Percentiles rank a stretch among this genome's conserved stretches.
phyloP scores from a whole-genome alignment of 2,797 vertebrate genomes.

The Anguilla megastoma region DNA sequence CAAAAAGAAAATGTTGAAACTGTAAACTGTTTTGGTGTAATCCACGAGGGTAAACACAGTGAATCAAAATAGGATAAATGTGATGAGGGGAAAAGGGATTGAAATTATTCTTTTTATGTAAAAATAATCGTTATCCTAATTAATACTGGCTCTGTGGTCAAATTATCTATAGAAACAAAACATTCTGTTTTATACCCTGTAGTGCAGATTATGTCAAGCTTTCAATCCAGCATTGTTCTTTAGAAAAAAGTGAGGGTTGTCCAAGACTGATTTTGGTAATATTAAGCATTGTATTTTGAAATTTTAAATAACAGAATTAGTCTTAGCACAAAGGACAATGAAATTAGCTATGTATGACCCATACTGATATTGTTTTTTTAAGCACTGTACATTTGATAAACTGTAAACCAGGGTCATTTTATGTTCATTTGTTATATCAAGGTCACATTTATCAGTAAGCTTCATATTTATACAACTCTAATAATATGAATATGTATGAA shows the following conservation, averaged over 20 bases:
- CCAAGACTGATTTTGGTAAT: slow-evolving; percentile 40
- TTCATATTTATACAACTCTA: slow-evolving; percentile 24
- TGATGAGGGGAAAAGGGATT: not conserved
- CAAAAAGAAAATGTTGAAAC: slow-evolving; percentile 5
- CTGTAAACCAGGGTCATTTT: slow-evolving; percentile 23
- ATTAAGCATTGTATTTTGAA: slow-evolving; percentile 41
- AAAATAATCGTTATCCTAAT: slow-evolving; percentile 36
- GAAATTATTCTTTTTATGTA: not conserved
- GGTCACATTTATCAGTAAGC: slow-evolving; percentile 22
- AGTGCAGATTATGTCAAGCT: slow-evolving; percentile 45
- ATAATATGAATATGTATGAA: slow-evolving; percentile 26
- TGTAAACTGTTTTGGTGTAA: not conserved
- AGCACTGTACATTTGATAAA: slow-evolving; percentile 29
- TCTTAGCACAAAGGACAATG: slow-evolving; percentile 18
- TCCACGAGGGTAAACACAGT: not conserved
- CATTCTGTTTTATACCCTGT: slow-evolving; percentile 11
- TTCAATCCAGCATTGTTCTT: slow-evolving; percentile 47
- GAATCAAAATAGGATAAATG: slow-evolving; percentile 22
- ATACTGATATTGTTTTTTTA: slow-evolving; percentile 32
- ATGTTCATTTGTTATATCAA: slow-evolving; percentile 32
- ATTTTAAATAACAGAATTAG: slow-evolving; percentile 43
- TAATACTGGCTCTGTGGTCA: slow-evolving; percentile 47
- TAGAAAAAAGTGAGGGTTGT: slow-evolving; percentile 42
- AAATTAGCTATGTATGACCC: slow-evolving; percentile 22
- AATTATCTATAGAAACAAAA: slow-evolving; percentile 51